Conservation (phyloP, 2,888 invertebrate genomes). For the Chloroclystis v-ata region DNA sequence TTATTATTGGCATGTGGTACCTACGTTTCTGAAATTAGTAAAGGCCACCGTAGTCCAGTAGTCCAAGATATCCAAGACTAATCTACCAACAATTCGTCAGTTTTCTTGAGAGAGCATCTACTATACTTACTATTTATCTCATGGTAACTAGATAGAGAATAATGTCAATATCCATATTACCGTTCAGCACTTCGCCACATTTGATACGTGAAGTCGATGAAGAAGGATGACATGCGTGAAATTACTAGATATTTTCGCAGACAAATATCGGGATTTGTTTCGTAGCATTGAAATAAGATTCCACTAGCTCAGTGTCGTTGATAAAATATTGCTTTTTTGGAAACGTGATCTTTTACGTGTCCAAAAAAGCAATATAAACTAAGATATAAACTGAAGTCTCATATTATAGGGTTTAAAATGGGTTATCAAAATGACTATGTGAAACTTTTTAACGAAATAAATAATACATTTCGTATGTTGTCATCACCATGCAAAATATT, state of each 20-base stretch:
- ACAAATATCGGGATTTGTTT: constrained; percentile 2
- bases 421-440: too few relatives aligned
- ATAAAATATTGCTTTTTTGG: background rate
- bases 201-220: background rate
- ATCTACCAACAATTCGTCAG: too few relatives aligned
- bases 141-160: too few relatives aligned
- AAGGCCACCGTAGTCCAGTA: background rate
- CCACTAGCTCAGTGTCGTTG: background rate
- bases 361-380: too few relatives aligned
- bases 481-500: too few relatives aligned
- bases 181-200: background rate
- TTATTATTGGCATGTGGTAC: constrained; percentile 29
- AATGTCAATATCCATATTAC: background rate
- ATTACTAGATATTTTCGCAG: constrained; percentile 1
- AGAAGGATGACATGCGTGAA: constrained; percentile 1
- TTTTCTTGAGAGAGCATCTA: too few relatives aligned
- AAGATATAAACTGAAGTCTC: too few relatives aligned
- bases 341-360: too few relatives aligned
- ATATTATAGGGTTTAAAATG: too few relatives aligned
- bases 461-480: too few relatives aligned
- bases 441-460: too few relatives aligned
- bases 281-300: background rate
- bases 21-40: background rate
- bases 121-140: too few relatives aligned
- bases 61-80: background rate